Percentiles rank a stretch among this genome's conserved stretches.
phyloP scores from a whole-genome alignment of 1,140 invertebrate genomes.

The Drosophila nannoptera region DNA sequence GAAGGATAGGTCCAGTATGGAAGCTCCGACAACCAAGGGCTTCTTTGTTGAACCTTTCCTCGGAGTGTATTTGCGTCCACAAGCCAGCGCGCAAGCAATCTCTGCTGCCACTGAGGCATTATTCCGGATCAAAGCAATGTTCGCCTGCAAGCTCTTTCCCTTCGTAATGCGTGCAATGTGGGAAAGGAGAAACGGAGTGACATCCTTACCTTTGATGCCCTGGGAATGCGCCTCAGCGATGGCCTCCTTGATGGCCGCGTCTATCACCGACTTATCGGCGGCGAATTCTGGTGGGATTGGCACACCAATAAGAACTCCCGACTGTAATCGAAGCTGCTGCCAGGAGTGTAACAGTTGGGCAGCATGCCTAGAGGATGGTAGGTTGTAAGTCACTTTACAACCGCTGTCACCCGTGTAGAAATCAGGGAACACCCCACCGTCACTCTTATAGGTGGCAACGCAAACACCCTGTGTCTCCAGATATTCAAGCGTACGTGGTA shows the following conservation, averaged over 20 bases:
- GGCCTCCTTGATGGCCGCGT: conserved; percentile 86
- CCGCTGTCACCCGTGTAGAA: conserved; percentile 91
- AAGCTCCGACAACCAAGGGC: conserved; percentile 68
- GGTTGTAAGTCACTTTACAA: conserved; percentile 85
- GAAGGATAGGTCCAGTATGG: conserved; percentile 68
- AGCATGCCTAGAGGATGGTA: conserved; percentile 83
- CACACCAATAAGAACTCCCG: conserved; percentile 93
- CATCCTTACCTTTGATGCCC: conserved; percentile 89
- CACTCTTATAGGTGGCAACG: conserved; percentile 84
- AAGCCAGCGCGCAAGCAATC: conserved; percentile 84
- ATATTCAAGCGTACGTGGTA: conserved; percentile 95
- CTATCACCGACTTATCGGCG: conserved; percentile 80
- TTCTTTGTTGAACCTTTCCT: conserved; percentile 1
- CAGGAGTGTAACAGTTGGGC: conserved; percentile 85
- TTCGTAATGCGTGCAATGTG: conserved; percentile 87
- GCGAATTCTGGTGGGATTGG: conserved; percentile 89
- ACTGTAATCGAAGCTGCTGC: conserved; percentile 83
- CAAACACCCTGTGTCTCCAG: conserved; percentile 97
- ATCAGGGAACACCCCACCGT: conserved; percentile 86
- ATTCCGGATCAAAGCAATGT: conserved; percentile 94
- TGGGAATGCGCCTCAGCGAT: conserved; percentile 83
- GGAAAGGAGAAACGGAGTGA: conserved; percentile 94
- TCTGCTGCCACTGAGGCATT: conserved; percentile 92
- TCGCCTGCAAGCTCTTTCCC: conserved; percentile 90
- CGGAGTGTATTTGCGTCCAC: conserved; percentile 26